phyloP scores from a whole-genome alignment of 1,140 invertebrate genomes.

The Chlorops oryzae region DNA sequence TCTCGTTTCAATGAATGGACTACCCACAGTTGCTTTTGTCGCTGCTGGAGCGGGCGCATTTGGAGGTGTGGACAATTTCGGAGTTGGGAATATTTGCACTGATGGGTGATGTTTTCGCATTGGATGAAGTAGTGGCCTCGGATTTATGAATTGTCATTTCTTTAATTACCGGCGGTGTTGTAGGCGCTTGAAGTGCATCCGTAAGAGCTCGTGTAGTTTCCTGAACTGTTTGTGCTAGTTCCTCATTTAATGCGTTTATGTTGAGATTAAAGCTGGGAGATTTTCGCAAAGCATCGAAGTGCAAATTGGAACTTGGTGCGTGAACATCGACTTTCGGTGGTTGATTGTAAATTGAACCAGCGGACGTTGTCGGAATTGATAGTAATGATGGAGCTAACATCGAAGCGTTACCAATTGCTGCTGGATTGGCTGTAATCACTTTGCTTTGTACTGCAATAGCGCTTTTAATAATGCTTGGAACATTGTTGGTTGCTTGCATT shows the following conservation, averaged over 20 bases:
- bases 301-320: conserved; percentile 14
- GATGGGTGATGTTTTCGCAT: background rate
- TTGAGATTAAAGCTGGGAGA: conserved; percentile 47
- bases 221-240: conserved; percentile 39
- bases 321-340: background rate
- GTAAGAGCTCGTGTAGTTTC: conserved; percentile 39
- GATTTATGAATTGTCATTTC: background rate
- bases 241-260: conserved; percentile 38
- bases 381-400: conserved; percentile 1
- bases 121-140: background rate
- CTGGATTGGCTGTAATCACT: background rate
- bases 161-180: conserved; percentile 5
- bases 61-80: conserved; percentile 10
- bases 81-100: conserved; percentile 10
- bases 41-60: background rate
- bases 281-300: conserved; percentile 40
- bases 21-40: conserved; percentile 30
- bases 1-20: conserved; percentile 50
- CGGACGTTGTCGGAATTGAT: background rate
- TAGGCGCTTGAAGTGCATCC: conserved; percentile 31
- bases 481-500: too few species aligned
- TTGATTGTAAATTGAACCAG: background rate
- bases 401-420: conserved; percentile 1
- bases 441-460: background rate
- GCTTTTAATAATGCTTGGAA: background rate